Base-by-base conservation (phyloP, 2,888 invertebrate genomes). In the Diloba caeruleocephala region DNA sequence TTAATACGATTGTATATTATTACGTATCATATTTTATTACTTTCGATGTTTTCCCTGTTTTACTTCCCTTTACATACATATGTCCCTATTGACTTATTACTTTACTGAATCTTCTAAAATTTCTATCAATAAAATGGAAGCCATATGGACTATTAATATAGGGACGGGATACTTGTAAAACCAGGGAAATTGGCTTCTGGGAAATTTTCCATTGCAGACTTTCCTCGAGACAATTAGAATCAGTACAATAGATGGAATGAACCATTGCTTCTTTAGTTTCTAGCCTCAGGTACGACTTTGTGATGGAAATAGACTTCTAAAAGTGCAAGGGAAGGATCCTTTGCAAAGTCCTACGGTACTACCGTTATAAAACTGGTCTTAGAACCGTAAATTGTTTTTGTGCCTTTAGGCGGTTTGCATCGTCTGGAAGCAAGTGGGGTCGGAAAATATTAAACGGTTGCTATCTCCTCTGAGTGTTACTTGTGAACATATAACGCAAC, bases 321-420 rank as follows among this genome's bases (percentile, higher is more conserved):
- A 78, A 78, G 79, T 78, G 81, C 76, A 76, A 76, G 77, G 73
- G 68, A 64, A 63, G 69, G 71, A 79, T 81, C 78, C 84, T 87
- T 84, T 81, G 75, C 78, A 56, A 60, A 63, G 76, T 82, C 81
- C 80, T 80, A 53, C 59, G n/a, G n/a, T n/a, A 60, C 71, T 37
- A 53, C 59, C 76, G 78, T 76, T 81, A 78, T 78, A 81, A 82
- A 82, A 79, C 82, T 70, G 74, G 81, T 82, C 88, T 88, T 88
- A 84, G 82, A 85, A 77, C 76, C 79, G 88, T 70, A 91, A 90
- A 92, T 92, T 90, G 91, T 90, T 92, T 92, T 92, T 90, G 79
- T 90, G 86, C 91, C 92, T 78, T 61, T 51, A 70, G 86, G 92
- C 90, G 73, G 68, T 81, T 79, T 78, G 73, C 76, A 71, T 65